Evolutionary conservation across 2,888 invertebrate species (phyloP).

Genomic region (Lysandra bellargus): DNA sequence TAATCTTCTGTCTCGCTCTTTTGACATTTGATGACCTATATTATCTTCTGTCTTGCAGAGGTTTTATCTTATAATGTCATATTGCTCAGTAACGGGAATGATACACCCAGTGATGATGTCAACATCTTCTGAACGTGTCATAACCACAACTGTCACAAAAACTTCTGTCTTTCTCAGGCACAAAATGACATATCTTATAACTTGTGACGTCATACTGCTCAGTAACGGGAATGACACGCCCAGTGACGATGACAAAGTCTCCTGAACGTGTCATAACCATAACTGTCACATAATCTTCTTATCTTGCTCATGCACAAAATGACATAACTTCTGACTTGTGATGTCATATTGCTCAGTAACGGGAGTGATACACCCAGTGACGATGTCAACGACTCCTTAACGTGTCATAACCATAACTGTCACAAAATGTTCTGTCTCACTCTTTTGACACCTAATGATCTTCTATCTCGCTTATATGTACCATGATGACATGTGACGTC

Average conservation of each 20-base stretch:
- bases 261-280: conserved; percentile 6
- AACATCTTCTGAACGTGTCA: conserved; percentile 1
- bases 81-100: conserved; percentile 37
- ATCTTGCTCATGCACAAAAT: background rate
- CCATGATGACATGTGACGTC: background rate
- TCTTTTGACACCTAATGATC: background rate
- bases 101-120: conserved; percentile 45
- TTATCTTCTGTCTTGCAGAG: too few species aligned
- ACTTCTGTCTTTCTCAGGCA: background rate
- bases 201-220: background rate
- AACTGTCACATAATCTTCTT: background rate
- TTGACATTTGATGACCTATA: background rate
- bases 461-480: background rate
- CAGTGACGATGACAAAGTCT: conserved; percentile 43
- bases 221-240: conserved; percentile 42
- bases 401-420: background rate
- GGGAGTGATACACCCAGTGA: conserved; percentile 45
- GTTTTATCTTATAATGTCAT: background rate
- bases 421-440: background rate
- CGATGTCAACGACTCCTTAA: conserved; percentile 34
- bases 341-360: conserved; percentile 21
- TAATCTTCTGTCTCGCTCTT: background rate
- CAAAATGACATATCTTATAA: too few species aligned
- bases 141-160: background rate
- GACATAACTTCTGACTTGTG: background rate